Base-by-base conservation (phyloP, 1,140 invertebrate species). In the Macrocentrus cingulum region DNA sequence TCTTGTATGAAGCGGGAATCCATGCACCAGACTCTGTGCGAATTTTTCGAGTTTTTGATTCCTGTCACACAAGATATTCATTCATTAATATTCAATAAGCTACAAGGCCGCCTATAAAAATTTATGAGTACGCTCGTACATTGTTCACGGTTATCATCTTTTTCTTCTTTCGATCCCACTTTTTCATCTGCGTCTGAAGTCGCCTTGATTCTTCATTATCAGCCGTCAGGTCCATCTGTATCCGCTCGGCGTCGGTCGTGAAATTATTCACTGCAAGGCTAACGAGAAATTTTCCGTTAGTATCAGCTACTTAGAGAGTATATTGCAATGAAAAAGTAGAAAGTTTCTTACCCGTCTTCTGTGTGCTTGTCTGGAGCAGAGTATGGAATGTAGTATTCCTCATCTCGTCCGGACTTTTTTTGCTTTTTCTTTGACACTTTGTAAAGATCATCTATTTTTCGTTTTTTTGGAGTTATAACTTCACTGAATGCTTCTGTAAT, bases 1-100 rank as follows among this genome's bases (percentile, higher is more conserved):
- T 90, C 77, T 97, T 97, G 75, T 94, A 99, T 0, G 91, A 90
- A 0, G 95, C 94, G 1, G 94, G 87, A 65, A 99, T 95, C 87
- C 92, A 93, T 0, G 85, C 87, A 7, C 97, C 97, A 52, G 92
- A 95, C 79, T 99, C 97, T 2, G 96, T 98, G 61, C 88, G 88
- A 62, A 99, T 97, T 80, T 93, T 95, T 44, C 87, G 88, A 15
- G 81, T 76, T 60, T 86, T 86, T 1, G 77, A 70, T 70, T 88
- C 82, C 76, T 82, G 57, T 41, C 68, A 70, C 32, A 57, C 9
- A 15, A 13, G 22, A 56, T 54, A 67, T 54, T 66, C 57, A 50
- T 61, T 22, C 19, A 51, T 50, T 44, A 20, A 37, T 61, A 52
- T 49, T 37, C 16, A 61, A 56, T 37, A 49, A 45, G 46, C 19